A percentile compares a stretch with the other conserved stretches of the same genome.
These are phyloP conservation scores for Caenorhabditis sp. DNA, from an alignment of 2,888 invertebrate genomes.

Conservation along the genomic window DNA sequence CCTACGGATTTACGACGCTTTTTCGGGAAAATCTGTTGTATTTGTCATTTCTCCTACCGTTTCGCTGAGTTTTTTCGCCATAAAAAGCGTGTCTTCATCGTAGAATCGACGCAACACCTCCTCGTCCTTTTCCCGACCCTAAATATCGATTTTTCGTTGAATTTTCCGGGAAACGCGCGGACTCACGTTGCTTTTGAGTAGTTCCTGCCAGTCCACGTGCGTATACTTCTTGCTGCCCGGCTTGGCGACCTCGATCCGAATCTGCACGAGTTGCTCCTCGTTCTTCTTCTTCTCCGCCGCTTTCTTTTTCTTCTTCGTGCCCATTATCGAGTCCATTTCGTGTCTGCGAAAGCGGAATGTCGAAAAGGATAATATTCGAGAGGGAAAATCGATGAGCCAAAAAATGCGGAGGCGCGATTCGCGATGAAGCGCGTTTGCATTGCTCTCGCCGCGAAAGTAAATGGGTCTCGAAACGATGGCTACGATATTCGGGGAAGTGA, in stretches of 20 bases:
- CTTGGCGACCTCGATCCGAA: conserved; percentile 20
- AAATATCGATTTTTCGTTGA: not conserved
- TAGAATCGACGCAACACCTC: conserved; percentile 27
- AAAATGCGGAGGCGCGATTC: no score
- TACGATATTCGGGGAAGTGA: no score
- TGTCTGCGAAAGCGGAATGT: not conserved
- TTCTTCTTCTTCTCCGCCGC: conserved; percentile 10
- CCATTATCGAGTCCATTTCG: conserved; percentile 22
- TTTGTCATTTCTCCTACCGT: conserved; percentile 22
- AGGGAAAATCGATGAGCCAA: no score
- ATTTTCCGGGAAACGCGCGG: not conserved
- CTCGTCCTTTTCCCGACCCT: conserved; percentile 34
- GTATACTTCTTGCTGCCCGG: conserved; percentile 51
- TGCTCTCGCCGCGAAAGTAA: no score
- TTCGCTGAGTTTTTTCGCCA: conserved; percentile 31
- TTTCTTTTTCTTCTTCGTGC: conserved; percentile 43
- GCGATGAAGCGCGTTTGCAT: no score
- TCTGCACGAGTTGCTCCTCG: conserved; percentile 19
- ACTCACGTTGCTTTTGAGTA: conserved; percentile 11
- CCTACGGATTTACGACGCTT: no score
- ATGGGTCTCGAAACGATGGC: no score
- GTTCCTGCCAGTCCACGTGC: conserved; percentile 38
- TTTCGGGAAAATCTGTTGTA: no score
- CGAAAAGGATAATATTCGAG: not conserved
- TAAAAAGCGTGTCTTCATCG: conserved; percentile 36